phyloP scores from a whole-genome alignment of 2,113 vertebrate species.

The Pseudorhombus dupliciocellatus region DNA sequence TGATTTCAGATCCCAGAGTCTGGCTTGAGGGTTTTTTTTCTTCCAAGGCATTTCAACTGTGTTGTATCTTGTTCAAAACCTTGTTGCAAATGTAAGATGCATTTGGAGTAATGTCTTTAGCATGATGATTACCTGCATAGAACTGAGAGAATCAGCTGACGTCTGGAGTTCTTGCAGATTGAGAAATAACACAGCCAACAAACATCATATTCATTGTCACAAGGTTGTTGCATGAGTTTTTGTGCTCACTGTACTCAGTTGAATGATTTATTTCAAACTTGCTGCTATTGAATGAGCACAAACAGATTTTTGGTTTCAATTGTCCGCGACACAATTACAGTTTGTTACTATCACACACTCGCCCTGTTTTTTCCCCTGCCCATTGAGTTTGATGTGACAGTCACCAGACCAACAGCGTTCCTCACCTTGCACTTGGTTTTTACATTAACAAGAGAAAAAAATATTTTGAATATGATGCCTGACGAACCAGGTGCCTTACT shows the following conservation, averaged over 20 bases:
- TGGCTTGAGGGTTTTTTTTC: constrained; percentile 24
- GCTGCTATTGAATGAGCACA: constrained; percentile 75
- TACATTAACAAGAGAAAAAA: constrained; percentile 50
- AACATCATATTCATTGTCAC: constrained; percentile 24
- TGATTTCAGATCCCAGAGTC: constrained; percentile 58
- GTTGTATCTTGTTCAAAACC: constrained; percentile 44
- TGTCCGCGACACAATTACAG: constrained; percentile 41
- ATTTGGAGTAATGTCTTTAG: constrained; percentile 38
- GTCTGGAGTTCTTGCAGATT: constrained; percentile 37
- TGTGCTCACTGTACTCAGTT: constrained; percentile 53
- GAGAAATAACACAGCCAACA: constrained; percentile 29
- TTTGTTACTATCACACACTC: constrained; percentile 16
- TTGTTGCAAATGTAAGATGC: constrained; percentile 25
- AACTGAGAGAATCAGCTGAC: constrained; percentile 44
- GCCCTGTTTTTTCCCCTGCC: constrained; percentile 10
- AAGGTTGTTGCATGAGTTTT: constrained; percentile 57
- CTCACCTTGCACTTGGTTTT: constrained; percentile 73
- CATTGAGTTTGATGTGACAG: constrained; percentile 9
- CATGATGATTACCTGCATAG: constrained; percentile 51
- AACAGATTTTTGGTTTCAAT: constrained; percentile 54
- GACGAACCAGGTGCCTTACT: constrained; percentile 86
- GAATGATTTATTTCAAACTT: constrained; percentile 66
- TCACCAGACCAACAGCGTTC: constrained; percentile 64
- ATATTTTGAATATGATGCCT: constrained; percentile 81
- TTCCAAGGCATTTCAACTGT: constrained; percentile 42